Conservation (phyloP, 1,140 invertebrate species). For the Papilio polyxenes region DNA sequence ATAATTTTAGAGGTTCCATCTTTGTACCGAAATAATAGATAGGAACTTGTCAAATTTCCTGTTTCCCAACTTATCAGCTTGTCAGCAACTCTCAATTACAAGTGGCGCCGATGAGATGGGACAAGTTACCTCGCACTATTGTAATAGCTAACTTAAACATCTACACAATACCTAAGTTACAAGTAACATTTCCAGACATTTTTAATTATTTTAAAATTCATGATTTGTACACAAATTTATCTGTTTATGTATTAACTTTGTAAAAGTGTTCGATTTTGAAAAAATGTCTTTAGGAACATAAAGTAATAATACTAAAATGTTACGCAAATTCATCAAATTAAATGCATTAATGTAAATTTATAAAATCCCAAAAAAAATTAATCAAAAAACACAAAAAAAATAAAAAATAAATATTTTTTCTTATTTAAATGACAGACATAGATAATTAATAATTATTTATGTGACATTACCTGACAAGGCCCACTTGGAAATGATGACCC, state of each 20-base stretch:
- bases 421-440: no score
- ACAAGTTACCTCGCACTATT: constrained; percentile 1
- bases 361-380: no score
- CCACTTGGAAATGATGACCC: constrained; percentile 89
- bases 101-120: constrained; percentile 23
- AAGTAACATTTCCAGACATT: neutral
- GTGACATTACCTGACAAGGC: constrained; percentile 89
- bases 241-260: no score
- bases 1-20: neutral
- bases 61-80: constrained; percentile 26
- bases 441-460: no score
- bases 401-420: no score
- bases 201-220: neutral
- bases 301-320: no score
- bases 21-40: constrained; percentile 28
- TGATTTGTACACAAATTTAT: no score
- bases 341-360: no score
- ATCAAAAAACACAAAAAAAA: no score
- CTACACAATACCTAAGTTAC: neutral
- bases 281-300: no score
- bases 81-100: constrained; percentile 32
- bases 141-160: constrained; percentile 20
- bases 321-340: no score
- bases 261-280: no score
- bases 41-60: constrained; percentile 34